phyloP scores from a whole-genome alignment of 2,797 vertebrate species.

The Sphenodon punctatus region DNA sequence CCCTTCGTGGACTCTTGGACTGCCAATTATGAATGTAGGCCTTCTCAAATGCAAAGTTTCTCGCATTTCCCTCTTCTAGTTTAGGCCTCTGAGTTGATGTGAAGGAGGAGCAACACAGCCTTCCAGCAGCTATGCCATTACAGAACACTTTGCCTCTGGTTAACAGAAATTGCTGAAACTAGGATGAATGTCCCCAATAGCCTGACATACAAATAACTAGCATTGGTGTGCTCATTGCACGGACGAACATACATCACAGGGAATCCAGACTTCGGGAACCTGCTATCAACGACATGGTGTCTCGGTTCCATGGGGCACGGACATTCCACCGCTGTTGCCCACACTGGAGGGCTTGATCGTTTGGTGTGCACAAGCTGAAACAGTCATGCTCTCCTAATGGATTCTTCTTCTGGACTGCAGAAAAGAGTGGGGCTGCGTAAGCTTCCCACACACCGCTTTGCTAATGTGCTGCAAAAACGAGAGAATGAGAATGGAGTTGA shows the following conservation, averaged over 20 bases:
- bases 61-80: conserved; percentile 28
- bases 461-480: neutral
- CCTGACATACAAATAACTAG: conserved; percentile 55
- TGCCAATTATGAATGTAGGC: conserved; percentile 56
- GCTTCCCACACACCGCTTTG: neutral
- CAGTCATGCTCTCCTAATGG: neutral
- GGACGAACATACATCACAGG: conserved; percentile 30
- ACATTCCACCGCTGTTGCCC: no score
- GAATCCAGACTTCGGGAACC: conserved; percentile 54
- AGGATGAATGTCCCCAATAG: conserved; percentile 66
- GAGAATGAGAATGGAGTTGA: neutral
- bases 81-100: conserved; percentile 40
- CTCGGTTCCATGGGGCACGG: neutral
- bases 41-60: conserved; percentile 14
- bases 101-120: conserved; percentile 54
- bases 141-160: conserved; percentile 47
- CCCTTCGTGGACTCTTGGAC: conserved; percentile 43
- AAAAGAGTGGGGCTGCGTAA: neutral
- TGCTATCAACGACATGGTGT: conserved; percentile 17
- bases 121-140: conserved; percentile 61
- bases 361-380: neutral
- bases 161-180: conserved; percentile 46
- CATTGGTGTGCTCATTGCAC: conserved; percentile 38
- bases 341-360: no score
- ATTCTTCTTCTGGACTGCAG: neutral